Evolutionary conservation across 37 sponge, comb jelly and placozoan species (phyloP), one percentile per base, ranked within the genome.

Genomic region (Mnemiopsis leidyi): DNA sequence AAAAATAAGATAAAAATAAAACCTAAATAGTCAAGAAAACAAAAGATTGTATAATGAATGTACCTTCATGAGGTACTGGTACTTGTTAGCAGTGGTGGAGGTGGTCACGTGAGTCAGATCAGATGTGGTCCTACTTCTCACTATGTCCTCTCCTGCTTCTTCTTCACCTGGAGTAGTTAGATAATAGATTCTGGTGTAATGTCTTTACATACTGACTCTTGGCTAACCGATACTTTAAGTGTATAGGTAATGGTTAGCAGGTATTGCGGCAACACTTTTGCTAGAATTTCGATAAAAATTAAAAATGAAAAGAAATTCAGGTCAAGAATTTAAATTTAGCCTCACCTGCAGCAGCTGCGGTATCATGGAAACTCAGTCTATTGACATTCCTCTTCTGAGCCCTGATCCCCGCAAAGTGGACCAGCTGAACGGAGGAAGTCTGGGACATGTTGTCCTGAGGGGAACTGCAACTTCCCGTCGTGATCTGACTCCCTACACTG

Each of bases 51-150:
- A n/a, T n/a, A n/a, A n/a, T n/a, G n/a, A n/a, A n/a, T 28, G 5
- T 28, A 85, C 90, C 90, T 85, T 85, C 90, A 85, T 85, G 24
- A 85, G 48, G 48, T 85, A 85, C 90, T 85, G 90, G 30, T 85
- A 85, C 23, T 85, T 85, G 79, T 77, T 28, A 0, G 32, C 79
- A 31, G 79, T 32, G 36, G 26, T 77, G 39, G 90, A 38, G 48
- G 36, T 85, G 61, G 90, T 40, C 61, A 85, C 36, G 90, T 85
- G 40, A 85, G 90, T 85, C 28, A 85, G 61, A 26, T 85, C 90
- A 13, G 90, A 85, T 13, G 90, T 32, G 26, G 90, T 40, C 61
- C 90, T 85, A 26, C 61, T 85, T 13, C 90, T 38, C 24, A 85
- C 36, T 29, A 85, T 61, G 26, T 39, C 90, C 24, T 39, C 33